Evolutionary conservation across 2,888 invertebrate genomes (phyloP).

Genomic region (Arge pagana): DNA sequence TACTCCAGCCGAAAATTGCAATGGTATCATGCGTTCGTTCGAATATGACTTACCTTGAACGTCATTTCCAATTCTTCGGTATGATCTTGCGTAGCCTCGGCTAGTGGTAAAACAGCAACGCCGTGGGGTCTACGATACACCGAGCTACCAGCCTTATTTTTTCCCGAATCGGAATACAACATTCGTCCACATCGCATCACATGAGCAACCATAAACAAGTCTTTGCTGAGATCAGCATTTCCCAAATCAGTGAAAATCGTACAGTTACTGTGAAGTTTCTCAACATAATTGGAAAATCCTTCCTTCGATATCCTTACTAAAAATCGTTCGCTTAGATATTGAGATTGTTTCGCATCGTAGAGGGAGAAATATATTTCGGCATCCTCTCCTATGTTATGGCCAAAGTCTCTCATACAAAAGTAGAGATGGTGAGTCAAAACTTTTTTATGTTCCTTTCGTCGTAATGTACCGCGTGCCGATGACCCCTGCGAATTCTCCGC

Average conservation of each 20-base stretch:
- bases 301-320: constrained; percentile 87
- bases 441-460: constrained; percentile 63
- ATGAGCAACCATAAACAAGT: constrained; percentile 87
- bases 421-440: constrained; percentile 78
- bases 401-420: constrained; percentile 87
- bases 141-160: constrained; percentile 56
- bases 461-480: constrained; percentile 64
- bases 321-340: constrained; percentile 86
- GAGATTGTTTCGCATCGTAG: constrained; percentile 78
- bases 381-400: constrained; percentile 83
- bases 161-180: constrained; percentile 67
- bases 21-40: too few species aligned
- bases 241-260: constrained; percentile 87
- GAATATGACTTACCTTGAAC: constrained; percentile 71
- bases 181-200: constrained; percentile 89
- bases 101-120: constrained; percentile 78
- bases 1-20: too few species aligned
- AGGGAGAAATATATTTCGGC: constrained; percentile 86
- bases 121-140: constrained; percentile 81
- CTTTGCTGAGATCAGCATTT: constrained; percentile 80
- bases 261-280: constrained; percentile 84
- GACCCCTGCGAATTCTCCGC: constrained; percentile 61
- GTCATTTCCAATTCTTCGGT: constrained; percentile 78
- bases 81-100: constrained; percentile 69
- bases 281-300: constrained; percentile 87